Percentiles rank a stretch among this genome's conserved stretches.
These are phyloP conservation scores for Nettapus auritus DNA, from an alignment of 2,113 vertebrate species.

Conservation along the genomic window DNA sequence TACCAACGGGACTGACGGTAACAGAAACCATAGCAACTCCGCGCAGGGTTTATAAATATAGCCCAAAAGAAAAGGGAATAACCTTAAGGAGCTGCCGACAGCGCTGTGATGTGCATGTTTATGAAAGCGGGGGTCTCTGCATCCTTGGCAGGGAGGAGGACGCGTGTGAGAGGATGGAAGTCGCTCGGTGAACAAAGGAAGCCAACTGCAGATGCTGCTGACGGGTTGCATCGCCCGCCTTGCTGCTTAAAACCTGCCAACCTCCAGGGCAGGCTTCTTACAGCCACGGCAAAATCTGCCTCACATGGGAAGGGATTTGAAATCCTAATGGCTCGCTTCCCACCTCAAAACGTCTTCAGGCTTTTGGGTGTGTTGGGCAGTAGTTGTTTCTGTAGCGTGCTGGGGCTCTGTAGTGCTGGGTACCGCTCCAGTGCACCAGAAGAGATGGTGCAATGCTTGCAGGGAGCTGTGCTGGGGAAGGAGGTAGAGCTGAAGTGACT, in stretches of 20 bases:
- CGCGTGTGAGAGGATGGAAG: neutral
- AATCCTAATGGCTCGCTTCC: neutral
- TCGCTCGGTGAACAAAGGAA: neutral
- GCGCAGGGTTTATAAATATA: conserved; percentile 40
- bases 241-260: neutral
- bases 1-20: conserved; percentile 26
- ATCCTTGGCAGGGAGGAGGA: neutral
- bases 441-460: neutral
- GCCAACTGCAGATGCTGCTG: neutral
- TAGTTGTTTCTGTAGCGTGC: neutral
- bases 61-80: neutral
- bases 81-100: conserved; percentile 17
- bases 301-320: neutral
- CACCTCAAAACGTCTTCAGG: neutral
- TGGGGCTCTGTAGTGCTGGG: neutral
- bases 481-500: neutral
- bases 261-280: neutral
- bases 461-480: neutral
- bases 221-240: neutral
- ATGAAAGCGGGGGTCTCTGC: neutral
- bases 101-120: neutral
- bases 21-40: conserved; percentile 55
- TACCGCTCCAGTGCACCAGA: accelerated
- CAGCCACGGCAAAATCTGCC: neutral
- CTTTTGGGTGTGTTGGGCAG: neutral